These are phyloP conservation scores for Setipinna tenuifilis DNA, from an alignment of 2,797 vertebrate species.

Conservation along the genomic window DNA sequence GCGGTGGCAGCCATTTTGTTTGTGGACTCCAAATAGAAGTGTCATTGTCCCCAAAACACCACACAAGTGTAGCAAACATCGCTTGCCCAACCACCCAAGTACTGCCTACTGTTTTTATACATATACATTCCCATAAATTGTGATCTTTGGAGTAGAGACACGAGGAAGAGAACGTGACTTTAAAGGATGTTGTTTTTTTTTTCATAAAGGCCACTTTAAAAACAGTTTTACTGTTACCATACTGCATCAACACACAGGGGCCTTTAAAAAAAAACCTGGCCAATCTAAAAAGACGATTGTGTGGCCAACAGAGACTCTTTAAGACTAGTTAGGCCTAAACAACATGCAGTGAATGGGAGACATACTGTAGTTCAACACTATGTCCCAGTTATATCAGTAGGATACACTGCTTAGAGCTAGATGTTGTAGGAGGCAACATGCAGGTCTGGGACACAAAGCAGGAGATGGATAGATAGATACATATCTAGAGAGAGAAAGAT, in stretches of 20 bases:
- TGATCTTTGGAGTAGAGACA: slow-evolving; percentile 5
- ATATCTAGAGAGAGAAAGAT: not conserved
- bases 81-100: not conserved
- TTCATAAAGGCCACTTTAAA: slow-evolving; percentile 23
- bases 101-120: not conserved
- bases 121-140: slow-evolving; percentile 27
- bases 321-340: not conserved
- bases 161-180: not conserved
- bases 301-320: not conserved
- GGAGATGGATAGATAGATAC: not conserved
- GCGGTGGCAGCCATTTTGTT: not conserved
- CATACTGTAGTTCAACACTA: not conserved
- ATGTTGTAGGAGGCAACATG: not conserved
- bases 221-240: not conserved
- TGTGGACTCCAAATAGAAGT: not conserved
- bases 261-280: not conserved
- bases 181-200: not conserved
- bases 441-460: not conserved
- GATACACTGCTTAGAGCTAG: not conserved
- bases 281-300: not conserved
- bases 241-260: not conserved
- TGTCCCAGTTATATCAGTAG: not conserved
- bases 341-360: not conserved
- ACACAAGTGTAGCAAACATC: not conserved
- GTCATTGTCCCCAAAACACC: not conserved